Evolutionary conservation across 2,113 vertebrate genomes (phyloP).

Genomic region (Ardeotis arabs): DNA sequence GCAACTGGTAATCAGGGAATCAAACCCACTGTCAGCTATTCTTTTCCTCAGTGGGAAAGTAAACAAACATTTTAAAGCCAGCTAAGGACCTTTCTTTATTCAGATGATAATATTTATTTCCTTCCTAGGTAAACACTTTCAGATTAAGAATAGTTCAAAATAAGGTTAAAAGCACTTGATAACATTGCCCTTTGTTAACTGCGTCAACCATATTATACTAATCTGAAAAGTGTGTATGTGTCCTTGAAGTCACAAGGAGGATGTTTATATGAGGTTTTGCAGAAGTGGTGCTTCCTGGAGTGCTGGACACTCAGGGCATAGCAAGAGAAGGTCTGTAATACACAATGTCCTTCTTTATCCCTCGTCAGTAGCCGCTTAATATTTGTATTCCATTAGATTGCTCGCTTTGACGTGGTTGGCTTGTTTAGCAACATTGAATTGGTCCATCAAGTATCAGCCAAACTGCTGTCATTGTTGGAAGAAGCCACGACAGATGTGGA

Average conservation of each 20-base stretch:
- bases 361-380: constrained; percentile 6
- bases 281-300: background rate
- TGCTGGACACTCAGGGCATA: background rate
- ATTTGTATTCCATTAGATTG: constrained; percentile 79
- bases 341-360: background rate
- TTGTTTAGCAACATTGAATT: constrained; percentile 96
- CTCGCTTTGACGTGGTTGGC: constrained; percentile 85
- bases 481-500: constrained; percentile 86
- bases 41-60: constrained; percentile 3
- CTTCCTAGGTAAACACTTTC: constrained; percentile 14
- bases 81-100: background rate
- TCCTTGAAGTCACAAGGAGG: constrained; percentile 32
- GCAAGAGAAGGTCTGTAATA: background rate
- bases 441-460: constrained; percentile 88
- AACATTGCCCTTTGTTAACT: background rate
- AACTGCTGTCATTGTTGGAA: constrained; percentile 85
- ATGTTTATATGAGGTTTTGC: constrained; percentile 7
- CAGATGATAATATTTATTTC: constrained; percentile 42
- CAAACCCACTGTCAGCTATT: background rate
- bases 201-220: background rate
- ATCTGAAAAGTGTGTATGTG: background rate
- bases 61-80: constrained; percentile 27
- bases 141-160: constrained; percentile 5
- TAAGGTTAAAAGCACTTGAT: constrained; percentile 24
- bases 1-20: background rate